Evolutionary conservation across 2,888 invertebrate species (phyloP), one percentile per base, ranked within the genome.

Genomic region (Drosophila cracens): DNA sequence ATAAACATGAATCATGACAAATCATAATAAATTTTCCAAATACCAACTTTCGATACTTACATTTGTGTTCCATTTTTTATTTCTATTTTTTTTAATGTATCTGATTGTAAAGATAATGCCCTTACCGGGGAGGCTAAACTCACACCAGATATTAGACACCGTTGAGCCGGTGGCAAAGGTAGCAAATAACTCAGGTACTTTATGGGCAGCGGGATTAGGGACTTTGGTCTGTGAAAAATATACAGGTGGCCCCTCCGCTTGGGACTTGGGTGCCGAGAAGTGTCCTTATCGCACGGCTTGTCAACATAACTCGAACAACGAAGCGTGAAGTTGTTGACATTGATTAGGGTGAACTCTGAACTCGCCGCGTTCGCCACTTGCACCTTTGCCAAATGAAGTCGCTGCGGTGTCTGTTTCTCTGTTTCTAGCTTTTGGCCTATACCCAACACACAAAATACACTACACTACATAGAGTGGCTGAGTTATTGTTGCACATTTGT

Each of bases 251-350:
- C 60, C 60, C 54, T 40, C 71, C 63, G 66, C 66, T 21, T 62
- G 78, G 38, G 62, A 25, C 66, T 51, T 31, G 63, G 53, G 54
- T 51, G 48, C 33, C 27, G 46, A 63, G 70, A 76, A 60, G 63
- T 76, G 72, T 81, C 81, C 72, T 70, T 78, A 72, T 82, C 78
- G 69, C 75, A 69, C 56, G 51, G 71, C 76, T 71, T 77, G 88
- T 76, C 83, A 70, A 58, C 86, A 72, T 75, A 81, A 74, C 83
- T 83, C 64, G 78, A 68, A 86, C 72, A 73, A 74, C 86, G 83
- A 86, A 83, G 83, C 83, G 89, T 88, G 86, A 83, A 84, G 79
- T 87, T 74, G 87, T 73, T 89, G 89, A 89, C 84, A 89, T 87
- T 89, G 87, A 84, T 84, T 87, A 87, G 85, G 84, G 89, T 84